phyloP scores from a whole-genome alignment of 2,888 invertebrate species.

The Oligia fasciuncula region DNA sequence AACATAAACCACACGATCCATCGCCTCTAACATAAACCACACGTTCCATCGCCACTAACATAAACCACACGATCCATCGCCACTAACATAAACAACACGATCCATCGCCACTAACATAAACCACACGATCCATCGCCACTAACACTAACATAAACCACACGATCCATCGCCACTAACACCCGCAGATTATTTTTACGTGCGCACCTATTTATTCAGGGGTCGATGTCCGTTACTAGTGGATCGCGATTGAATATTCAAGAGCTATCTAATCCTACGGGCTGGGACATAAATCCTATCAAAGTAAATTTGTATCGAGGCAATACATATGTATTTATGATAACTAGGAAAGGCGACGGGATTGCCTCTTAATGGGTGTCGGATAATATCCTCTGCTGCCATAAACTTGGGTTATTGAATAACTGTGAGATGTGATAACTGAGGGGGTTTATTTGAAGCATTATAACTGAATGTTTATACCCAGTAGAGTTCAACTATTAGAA shows the following conservation, averaged over 20 bases:
- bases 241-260: constrained; percentile 64
- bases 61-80: neutral
- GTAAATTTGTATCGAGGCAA: constrained; percentile 58
- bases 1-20: constrained; percentile 1
- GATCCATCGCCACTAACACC: neutral
- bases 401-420: constrained; percentile 40
- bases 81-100: neutral
- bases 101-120: neutral
- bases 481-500: neutral
- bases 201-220: constrained; percentile 58
- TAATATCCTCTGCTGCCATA: constrained; percentile 40
- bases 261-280: constrained; percentile 48
- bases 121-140: neutral
- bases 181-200: constrained; percentile 46
- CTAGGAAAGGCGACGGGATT: constrained; percentile 49
- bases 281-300: constrained; percentile 56
- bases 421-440: neutral
- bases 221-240: constrained; percentile 43
- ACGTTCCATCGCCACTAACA: neutral
- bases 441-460: constrained; percentile 4
- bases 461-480: neutral
- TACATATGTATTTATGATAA: constrained; percentile 66
- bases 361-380: constrained; percentile 42
- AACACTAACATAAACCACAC: constrained; percentile 1
- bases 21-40: neutral